Conservation (phyloP, 2,113 vertebrate genomes). For the Xenopus borealis region DNA sequence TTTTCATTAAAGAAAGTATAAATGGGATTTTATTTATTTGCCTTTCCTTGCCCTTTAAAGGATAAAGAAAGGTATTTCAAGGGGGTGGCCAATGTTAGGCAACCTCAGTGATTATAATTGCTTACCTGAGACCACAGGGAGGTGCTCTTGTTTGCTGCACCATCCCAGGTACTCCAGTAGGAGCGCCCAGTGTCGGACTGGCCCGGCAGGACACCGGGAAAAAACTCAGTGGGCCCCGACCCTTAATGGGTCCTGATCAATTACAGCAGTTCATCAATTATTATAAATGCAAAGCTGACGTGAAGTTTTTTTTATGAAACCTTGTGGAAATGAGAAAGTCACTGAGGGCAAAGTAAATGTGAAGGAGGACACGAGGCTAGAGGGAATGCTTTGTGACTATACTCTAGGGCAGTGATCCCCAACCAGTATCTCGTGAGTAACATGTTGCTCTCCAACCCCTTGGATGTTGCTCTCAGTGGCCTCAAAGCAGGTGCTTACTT, state of each 20-base stretch:
- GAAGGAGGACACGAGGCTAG: slow-evolving; percentile 27
- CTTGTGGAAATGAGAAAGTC: slow-evolving; percentile 40
- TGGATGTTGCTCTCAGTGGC: no score
- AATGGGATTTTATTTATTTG: no score
- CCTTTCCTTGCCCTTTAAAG: no score
- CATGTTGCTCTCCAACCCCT: no score
- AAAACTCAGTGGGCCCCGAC: slow-evolving; percentile 43
- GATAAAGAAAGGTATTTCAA: no score
- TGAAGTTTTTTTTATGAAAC: background rate
- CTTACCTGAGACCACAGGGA: no score
- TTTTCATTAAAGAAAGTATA: no score
- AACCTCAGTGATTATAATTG: no score
- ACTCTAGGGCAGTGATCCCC: slow-evolving; percentile 26
- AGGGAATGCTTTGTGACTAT: slow-evolving; percentile 47
- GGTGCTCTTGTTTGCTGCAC: no score
- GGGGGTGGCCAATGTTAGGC: no score
- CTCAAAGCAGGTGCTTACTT: no score
- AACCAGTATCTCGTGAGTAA: no score
- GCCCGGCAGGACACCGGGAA: slow-evolving; percentile 58
- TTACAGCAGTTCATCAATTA: slow-evolving; percentile 31
- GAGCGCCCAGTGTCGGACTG: slow-evolving; percentile 52
- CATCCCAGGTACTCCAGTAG: slow-evolving; percentile 53
- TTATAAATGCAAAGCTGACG: slow-evolving; percentile 12
- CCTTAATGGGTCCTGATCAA: slow-evolving; percentile 27
- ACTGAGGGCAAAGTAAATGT: slow-evolving; percentile 69